These are phyloP conservation scores for Trichopria drosophilae DNA, from an alignment of 2,888 invertebrate genomes.

Conservation along the genomic window DNA sequence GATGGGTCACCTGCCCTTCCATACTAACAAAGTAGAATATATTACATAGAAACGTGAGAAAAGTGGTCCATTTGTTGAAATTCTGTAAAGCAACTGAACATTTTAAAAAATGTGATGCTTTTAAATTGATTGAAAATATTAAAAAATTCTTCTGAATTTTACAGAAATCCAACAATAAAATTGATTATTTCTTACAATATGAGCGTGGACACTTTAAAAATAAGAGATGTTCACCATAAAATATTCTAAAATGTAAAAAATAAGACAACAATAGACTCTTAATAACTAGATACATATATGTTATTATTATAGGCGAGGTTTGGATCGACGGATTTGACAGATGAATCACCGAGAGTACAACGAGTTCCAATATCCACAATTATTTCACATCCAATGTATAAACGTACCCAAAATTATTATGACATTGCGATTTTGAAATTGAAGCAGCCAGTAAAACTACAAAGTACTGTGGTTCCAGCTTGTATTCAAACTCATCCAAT, in stretches of 20 bases:
- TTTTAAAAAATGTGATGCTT: no score
- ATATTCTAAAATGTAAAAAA: no score
- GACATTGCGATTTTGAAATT: slow-evolving; percentile 49
- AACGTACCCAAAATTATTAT: slow-evolving; percentile 41
- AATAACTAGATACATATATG: background rate
- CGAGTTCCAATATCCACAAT: slow-evolving; percentile 39
- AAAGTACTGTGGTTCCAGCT: slow-evolving; percentile 42
- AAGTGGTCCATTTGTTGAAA: no score
- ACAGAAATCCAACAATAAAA: no score
- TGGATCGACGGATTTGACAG: slow-evolving; percentile 41
- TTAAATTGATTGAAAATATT: no score
- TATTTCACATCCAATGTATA: slow-evolving; percentile 46
- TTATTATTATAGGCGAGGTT: slow-evolving; percentile 43
- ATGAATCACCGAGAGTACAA: slow-evolving; percentile 33
- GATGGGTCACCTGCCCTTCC: no score
- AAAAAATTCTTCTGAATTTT: no score
- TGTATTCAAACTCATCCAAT: slow-evolving; percentile 47
- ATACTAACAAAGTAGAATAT: no score
- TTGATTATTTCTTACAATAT: no score
- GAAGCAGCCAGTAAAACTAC: slow-evolving; percentile 34
- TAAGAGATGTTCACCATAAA: background rate
- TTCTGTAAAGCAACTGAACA: no score
- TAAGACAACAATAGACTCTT: background rate
- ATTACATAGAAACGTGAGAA: no score
- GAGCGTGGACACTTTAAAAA: background rate